phyloP scores from a whole-genome alignment of 35 echinoderm and acorn worm species.

The Nesometra sesokonis region DNA sequence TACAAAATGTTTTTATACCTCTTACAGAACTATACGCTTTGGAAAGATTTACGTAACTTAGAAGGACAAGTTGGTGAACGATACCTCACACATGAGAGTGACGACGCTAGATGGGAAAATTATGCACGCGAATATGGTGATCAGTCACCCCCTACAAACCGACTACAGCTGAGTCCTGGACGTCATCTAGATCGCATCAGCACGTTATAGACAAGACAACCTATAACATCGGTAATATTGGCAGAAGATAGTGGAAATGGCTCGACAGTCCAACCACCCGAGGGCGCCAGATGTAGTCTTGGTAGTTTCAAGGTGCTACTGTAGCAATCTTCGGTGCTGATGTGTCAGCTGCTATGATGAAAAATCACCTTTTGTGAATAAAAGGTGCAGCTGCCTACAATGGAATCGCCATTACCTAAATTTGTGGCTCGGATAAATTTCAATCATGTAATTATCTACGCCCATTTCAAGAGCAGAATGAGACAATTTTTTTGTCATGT shows the following conservation, averaged over 20 bases:
- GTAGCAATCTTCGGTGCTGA: not conserved
- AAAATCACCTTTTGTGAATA: no score
- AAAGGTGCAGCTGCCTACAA: no score
- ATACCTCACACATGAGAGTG: conserved; percentile 94
- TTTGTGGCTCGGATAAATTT: no score
- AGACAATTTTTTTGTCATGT: no score
- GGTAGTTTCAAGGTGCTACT: not conserved
- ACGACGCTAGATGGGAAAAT: conserved; percentile 86
- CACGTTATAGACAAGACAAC: not conserved
- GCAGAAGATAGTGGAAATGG: not conserved
- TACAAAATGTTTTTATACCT: not conserved
- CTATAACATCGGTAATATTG: not conserved
- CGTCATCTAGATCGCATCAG: not conserved
- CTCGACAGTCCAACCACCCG: not conserved
- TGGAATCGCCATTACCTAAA: no score
- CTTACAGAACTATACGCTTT: conserved; percentile 82
- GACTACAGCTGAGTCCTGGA: not conserved
- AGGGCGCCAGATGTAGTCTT: no score
- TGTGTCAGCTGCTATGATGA: not conserved
- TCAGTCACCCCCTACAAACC: not conserved
- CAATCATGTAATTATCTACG: no score
- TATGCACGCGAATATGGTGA: conserved; percentile 23
- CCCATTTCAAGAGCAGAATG: no score
- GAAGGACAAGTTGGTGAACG: conserved; percentile 71
- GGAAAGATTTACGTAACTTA: conserved; percentile 75